Evolutionary conservation across 2,797 vertebrate genomes (phyloP), one percentile per base, ranked within the genome.

Genomic region (Sphenopsis melanotis): DNA sequence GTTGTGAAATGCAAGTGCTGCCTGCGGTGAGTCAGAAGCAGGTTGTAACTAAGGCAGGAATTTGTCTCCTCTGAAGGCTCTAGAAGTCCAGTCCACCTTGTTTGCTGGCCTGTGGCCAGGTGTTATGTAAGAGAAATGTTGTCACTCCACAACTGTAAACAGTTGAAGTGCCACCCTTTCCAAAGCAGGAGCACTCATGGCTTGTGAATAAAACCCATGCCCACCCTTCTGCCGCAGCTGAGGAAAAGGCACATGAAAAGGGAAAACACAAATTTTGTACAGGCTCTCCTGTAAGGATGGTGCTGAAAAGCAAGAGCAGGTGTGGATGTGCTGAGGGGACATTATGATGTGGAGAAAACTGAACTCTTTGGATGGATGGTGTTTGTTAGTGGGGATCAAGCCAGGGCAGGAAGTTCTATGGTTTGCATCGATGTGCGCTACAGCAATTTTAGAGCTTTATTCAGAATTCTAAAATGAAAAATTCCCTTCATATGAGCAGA

Each of bases 161-260:
- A 57, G 53, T 4, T 32, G 1, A 64, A 81, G 37, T 17, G 6
- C 53, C 36, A 9, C 15, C 42, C 6, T 46, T 47, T 61, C 37
- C 56, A 87, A 50, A 84, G 36, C 7, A 41, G 15, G 13, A 22
- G 20, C 22, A 4, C 72, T 65, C 23, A 1, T 2, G 17, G 41
- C 26, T 83, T 1, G 0, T 10, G 10, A 24, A 20, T 12, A 29
- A 37, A 87, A 44, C 0, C 26, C 1, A 0, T 27, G 12, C 4
- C 32, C 52, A 9, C 29, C 42, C 23, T 26, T 14, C 26, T 44
- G 41, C 39, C 36, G 47, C 30, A 44, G 49, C 5, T 74, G 42
- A 32, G 44, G 30, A 5, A 60, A 52, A 63, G 55, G 37, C n/a
- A 20, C 7, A 5, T 47, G 32, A 12, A 16, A 32, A 47, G 37